Evolutionary conservation across 2,888 invertebrate species (phyloP).

Genomic region (Mythimna lalbum): DNA sequence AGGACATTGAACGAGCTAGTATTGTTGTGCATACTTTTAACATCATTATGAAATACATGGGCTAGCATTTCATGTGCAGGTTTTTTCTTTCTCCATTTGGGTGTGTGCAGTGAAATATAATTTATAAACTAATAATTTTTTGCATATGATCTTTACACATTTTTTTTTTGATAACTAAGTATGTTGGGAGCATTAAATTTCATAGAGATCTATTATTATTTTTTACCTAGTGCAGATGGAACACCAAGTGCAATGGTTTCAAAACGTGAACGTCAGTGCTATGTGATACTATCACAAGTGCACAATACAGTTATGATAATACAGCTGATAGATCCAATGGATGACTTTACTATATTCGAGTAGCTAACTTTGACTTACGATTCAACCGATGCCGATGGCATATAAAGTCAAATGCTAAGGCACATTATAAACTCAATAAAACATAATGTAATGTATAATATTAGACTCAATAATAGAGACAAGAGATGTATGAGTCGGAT

Average conservation of each 20-base stretch:
- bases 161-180: neutral
- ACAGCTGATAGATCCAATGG: neutral
- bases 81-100: neutral
- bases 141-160: neutral
- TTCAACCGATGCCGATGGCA: constrained; percentile 24
- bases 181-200: neutral
- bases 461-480: neutral
- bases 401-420: constrained; percentile 36
- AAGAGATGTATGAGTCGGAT: neutral
- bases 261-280: constrained; percentile 8
- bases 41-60: neutral
- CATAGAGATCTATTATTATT: neutral
- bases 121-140: neutral
- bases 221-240: constrained; percentile 18
- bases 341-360: constrained; percentile 3
- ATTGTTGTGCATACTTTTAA: neutral
- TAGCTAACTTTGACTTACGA: constrained; percentile 42
- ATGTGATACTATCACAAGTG: constrained; percentile 14
- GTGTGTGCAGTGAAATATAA: neutral
- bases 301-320: constrained; percentile 20
- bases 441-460: neutral
- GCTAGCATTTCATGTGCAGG: neutral
- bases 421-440: constrained; percentile 18
- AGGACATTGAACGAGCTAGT: constrained; percentile 15
- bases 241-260: constrained; percentile 14